Evolutionary conservation across 2,888 invertebrate species (phyloP), one percentile per base, ranked within the genome.

Genomic region (Bellardia bayeri): DNA sequence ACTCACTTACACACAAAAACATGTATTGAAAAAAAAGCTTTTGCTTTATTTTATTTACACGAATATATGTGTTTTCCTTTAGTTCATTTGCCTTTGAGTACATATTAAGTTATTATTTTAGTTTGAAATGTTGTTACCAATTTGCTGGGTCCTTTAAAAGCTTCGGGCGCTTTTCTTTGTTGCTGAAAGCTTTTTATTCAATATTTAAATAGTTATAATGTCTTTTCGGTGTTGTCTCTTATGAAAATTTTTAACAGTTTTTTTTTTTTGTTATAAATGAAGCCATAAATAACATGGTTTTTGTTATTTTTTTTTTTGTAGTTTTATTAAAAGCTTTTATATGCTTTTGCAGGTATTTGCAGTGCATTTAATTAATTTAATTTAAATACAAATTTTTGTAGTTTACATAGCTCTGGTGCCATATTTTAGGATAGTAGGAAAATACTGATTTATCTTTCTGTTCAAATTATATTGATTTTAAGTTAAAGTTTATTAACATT

Each of bases 1-100:
- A 63, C 30, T 14, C 14, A 37, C 9, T 49, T 23, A 23, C 11
- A 7, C n/a, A 45, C 13, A 61, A 42, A 61, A 2, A 23, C 9
- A 14, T 6, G 42, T 16, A 42, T 14, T 16, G n/a, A n/a, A 40
- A 14, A 45, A 85, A 85, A 82, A 82, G 82, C 82, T 86, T 82
- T 84, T 68, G 30, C 13, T 13, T 64, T 49, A 14, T 30, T 33
- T 30, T 80, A 33, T 33, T 30, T 61, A 33, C 7, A 61, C 3
- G 7, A 14, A 5, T 33, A 13, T 6, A 6, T 71, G 2, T 54
- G 37, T 49, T 7, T 42, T 30, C 14, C 6, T 33, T 49, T 64
- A 30, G 66, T 69, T 14, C 51, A 30, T 64, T 33, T 61, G 58
- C 37, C 16, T 30, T 14, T 74, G 30, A 8, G 23, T 40, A n/a